Evolutionary conservation across 2,888 invertebrate species (phyloP), one percentile per base, ranked within the genome.

Genomic region (Rhogogaster chlorosoma): DNA sequence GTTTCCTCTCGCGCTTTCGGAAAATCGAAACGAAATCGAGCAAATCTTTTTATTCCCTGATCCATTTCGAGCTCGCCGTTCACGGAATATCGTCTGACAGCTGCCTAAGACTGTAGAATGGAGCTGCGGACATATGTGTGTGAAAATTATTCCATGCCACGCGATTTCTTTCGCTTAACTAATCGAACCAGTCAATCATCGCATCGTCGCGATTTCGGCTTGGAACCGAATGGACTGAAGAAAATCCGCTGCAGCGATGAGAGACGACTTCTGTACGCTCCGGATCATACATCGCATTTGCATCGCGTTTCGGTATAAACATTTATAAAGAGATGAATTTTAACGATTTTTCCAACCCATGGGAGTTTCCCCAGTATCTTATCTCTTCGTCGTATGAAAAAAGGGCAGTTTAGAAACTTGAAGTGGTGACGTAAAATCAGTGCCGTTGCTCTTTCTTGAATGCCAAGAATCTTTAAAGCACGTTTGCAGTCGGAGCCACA

Each of bases 401-500:
- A 18, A 67, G 67, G 6, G 32, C 32, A 61, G 4, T 61, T 36
- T 0, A n/a, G 18, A 29, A 70, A 70, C 36, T 18, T 45, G 26
- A 75, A 22, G 12, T 45, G 26, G 53, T 77, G 45, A 71, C 38
- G 38, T 71, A 29, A 80, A 80, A 77, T 49, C 45, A 38, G 80
- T 80, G 61, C 61, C 80, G 61, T 38, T 80, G 61, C 57, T 57
- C 22, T 36, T 64, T 42, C 84, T 29, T 10, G 42, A 77, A 78
- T 84, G 78, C 64, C 42, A 64, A 42, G 77, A 84, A 64, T 84
- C 32, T 84, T 42, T 53, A 67, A 75, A 77, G 70, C 45, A 45
- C 61, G 38, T 57, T 53, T 29, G 26, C 22, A 70, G 87, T 78
- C 71, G 75, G 42, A 86, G 84, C 83, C 87, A 80, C 89, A 87